phyloP scores from a whole-genome alignment of 2,888 invertebrate genomes.

The Drosophila pseudotakahashii region DNA sequence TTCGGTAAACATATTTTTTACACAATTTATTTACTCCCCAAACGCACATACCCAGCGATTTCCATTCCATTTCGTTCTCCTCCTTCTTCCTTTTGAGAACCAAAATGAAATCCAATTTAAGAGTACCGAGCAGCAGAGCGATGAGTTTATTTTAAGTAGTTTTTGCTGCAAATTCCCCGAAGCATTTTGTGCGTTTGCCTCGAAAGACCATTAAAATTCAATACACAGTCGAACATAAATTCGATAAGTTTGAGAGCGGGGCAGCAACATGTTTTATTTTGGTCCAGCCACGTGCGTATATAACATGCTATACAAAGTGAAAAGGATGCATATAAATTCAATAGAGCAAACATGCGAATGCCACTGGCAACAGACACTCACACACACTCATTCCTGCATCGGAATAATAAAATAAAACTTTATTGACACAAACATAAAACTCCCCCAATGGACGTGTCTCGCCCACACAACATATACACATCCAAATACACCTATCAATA shows the following conservation, averaged over 20 bases:
- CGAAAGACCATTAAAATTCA: slow-evolving; percentile 73
- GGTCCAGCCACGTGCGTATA: slow-evolving; percentile 59
- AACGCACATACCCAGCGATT: slow-evolving; percentile 21
- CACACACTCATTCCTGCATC: not conserved
- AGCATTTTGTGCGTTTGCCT: slow-evolving; percentile 57
- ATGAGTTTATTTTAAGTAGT: slow-evolving; percentile 76
- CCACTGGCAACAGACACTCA: slow-evolving; percentile 37
- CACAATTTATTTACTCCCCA: slow-evolving; percentile 55
- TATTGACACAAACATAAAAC: slow-evolving; percentile 76
- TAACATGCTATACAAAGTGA: not conserved
- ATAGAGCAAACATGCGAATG: slow-evolving; percentile 66
- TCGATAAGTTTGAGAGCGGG: slow-evolving; percentile 73
- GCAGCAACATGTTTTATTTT: slow-evolving; percentile 75
- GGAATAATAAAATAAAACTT: slow-evolving; percentile 78
- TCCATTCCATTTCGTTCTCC: slow-evolving; percentile 20
- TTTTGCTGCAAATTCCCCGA: slow-evolving; percentile 62
- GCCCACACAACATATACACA: too few species aligned
- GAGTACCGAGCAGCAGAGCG: slow-evolving; percentile 34
- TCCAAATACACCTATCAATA: not conserved
- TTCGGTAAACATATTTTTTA: slow-evolving; percentile 71
- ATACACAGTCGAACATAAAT: slow-evolving; percentile 76
- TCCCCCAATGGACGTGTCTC: slow-evolving; percentile 59
- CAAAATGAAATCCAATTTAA: slow-evolving; percentile 66
- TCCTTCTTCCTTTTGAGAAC: slow-evolving; percentile 18
- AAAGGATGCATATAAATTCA: slow-evolving; percentile 61